Evolutionary conservation across 2,888 invertebrate genomes (phyloP).

Genomic region (Argyra leucocephala): DNA sequence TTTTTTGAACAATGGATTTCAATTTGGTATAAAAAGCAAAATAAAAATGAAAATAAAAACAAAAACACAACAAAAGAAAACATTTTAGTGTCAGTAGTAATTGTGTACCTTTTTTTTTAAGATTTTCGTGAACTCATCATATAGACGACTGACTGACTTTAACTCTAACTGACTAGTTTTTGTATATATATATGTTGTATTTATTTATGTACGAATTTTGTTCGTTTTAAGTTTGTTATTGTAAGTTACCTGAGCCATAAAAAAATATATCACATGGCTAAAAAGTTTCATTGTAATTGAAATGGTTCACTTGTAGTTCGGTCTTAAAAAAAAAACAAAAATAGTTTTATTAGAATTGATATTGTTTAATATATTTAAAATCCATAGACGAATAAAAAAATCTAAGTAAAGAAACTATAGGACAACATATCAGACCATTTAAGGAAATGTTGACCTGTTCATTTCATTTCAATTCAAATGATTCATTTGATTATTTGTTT

Average conservation of each 20-base stretch:
- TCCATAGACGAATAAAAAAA: too few relatives aligned
- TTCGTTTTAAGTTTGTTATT: not conserved
- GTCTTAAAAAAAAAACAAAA: not conserved
- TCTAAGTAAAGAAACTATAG: too few relatives aligned
- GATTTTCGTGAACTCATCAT: not conserved
- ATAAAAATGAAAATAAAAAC: too few relatives aligned
- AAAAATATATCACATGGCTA: not conserved
- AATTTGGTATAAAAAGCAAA: too few relatives aligned
- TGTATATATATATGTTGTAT: not conserved
- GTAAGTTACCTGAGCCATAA: conserved; percentile 1
- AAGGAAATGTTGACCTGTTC: too few relatives aligned
- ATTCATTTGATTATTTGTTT: too few relatives aligned
- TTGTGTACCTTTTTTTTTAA: not conserved
- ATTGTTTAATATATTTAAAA: too few relatives aligned
- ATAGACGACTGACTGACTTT: too few relatives aligned
- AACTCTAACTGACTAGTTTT: not conserved
- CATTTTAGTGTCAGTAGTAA: not conserved
- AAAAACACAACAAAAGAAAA: not conserved
- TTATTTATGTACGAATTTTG: not conserved
- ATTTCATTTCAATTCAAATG: too few relatives aligned
- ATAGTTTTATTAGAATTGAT: too few relatives aligned
- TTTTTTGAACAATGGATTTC: too few relatives aligned
- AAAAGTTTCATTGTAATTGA: not conserved
- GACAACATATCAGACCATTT: too few relatives aligned
- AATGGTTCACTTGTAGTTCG: not conserved